Conservation (phyloP, 2,888 invertebrate species). For the Leptura quadrifasciata region DNA sequence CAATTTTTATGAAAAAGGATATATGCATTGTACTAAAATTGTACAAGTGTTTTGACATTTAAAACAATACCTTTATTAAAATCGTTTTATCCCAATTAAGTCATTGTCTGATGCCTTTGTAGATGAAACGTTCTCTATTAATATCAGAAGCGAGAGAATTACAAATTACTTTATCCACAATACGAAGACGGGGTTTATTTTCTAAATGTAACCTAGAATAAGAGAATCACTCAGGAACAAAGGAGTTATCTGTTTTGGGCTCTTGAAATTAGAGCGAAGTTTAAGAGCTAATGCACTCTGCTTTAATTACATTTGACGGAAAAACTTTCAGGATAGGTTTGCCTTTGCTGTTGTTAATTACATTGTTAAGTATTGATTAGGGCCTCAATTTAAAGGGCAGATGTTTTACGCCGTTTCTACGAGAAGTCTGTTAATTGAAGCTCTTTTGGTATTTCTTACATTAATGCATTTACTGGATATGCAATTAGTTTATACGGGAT, state of each 20-base stretch:
- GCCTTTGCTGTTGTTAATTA: constrained; percentile 12
- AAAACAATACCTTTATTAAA: background rate
- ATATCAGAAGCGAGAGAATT: constrained; percentile 2
- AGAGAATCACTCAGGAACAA: constrained; percentile 20
- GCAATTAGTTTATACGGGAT: background rate
- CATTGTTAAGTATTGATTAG: constrained; percentile 16
- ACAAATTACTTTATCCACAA: constrained; percentile 18
- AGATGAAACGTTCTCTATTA: background rate
- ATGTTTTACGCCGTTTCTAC: background rate
- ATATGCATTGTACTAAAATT: too few relatives aligned
- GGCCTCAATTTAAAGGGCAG: background rate
- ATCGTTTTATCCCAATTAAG: background rate
- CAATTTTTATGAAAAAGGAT: too few relatives aligned
- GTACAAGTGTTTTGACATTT: background rate
- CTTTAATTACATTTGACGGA: constrained; percentile 26
- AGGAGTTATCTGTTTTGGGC: constrained; percentile 8
- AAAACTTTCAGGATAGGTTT: constrained; percentile 6
- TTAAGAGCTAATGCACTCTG: constrained; percentile 20
- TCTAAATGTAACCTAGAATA: constrained; percentile 10
- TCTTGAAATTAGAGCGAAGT: constrained; percentile 18
- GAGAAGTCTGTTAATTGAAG: background rate
- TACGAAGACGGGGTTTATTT: background rate
- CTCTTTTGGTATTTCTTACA: background rate
- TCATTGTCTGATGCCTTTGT: background rate
- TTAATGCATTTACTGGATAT: background rate